Evolutionary conservation across 2,113 vertebrate species (phyloP).

Genomic region (Isichthys henryi): DNA sequence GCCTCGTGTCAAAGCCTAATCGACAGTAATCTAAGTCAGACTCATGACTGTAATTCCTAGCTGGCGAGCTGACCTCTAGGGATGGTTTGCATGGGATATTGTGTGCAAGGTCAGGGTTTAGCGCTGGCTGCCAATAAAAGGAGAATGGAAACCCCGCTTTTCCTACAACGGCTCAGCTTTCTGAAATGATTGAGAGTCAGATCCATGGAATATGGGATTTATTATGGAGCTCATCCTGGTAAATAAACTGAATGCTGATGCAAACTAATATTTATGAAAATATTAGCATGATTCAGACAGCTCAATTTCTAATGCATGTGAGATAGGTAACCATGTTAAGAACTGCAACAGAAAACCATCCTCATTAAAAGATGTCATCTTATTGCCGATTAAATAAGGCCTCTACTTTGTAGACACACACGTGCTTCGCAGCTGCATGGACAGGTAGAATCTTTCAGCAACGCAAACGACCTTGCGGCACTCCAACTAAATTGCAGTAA

Average conservation of each 20-base stretch:
- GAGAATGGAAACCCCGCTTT: not conserved
- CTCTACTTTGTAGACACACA: not conserved
- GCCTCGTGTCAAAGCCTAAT: not conserved
- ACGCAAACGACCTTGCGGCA: not conserved
- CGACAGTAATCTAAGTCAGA: not conserved
- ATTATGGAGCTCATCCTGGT: not conserved
- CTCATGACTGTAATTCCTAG: slow-evolving; percentile 16
- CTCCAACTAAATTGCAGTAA: not conserved
- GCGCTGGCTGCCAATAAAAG: not conserved
- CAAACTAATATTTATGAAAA: not conserved
- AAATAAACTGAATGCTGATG: not conserved
- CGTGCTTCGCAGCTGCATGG: not conserved
- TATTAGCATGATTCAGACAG: not conserved
- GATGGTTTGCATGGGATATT: not conserved
- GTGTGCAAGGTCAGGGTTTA: not conserved
- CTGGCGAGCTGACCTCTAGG: not conserved
- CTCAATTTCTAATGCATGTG: not conserved
- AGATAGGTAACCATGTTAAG: not conserved
- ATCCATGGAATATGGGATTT: not conserved
- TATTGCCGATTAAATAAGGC: not conserved
- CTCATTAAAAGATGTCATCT: not conserved
- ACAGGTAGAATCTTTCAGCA: not conserved
- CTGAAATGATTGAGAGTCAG: not conserved
- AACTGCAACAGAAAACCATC: not conserved
- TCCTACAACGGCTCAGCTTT: not conserved